A percentile compares a stretch with the other conserved stretches of the same genome.
Evolutionary conservation across 1,140 invertebrate species (phyloP).

Genomic region (Sitodiplosis mosellana): DNA sequence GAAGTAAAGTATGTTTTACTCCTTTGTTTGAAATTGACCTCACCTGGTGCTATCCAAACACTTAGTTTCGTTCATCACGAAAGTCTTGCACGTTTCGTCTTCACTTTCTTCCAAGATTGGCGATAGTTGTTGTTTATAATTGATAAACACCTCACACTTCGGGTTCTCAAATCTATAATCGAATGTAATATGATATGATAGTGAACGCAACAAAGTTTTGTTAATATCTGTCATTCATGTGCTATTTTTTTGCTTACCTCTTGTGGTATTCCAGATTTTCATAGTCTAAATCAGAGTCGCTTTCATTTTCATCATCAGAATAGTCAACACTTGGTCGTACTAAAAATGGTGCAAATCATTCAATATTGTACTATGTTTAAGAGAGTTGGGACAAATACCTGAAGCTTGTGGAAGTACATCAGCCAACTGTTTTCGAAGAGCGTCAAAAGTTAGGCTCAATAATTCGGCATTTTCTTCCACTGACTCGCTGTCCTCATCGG

Average conservation of each 20-base stretch:
- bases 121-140: constrained; percentile 5
- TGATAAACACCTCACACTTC: constrained; percentile 3
- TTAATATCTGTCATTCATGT: too few species aligned
- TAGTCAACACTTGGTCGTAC: neutral
- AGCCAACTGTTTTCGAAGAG: constrained; percentile 3
- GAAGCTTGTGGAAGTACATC: constrained; percentile 5
- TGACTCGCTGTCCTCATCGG: neutral
- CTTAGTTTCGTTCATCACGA: constrained; percentile 5
- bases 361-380: too few species aligned
- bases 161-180: neutral
- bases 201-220: too few species aligned
- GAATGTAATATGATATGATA: too few species aligned
- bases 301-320: constrained; percentile 2
- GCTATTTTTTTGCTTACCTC: too few species aligned
- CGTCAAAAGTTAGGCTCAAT: constrained; percentile 3
- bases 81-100: constrained; percentile 6
- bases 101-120: constrained; percentile 6
- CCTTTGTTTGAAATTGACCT: too few species aligned
- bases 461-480: constrained; percentile 2
- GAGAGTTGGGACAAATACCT: constrained; percentile 1
- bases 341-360: too few species aligned
- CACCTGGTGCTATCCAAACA: constrained; percentile 5
- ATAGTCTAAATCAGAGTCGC: neutral
- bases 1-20: too few species aligned
- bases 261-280: neutral